Conservation (phyloP, 2,888 invertebrate species). For the Nomada fabriciana region DNA sequence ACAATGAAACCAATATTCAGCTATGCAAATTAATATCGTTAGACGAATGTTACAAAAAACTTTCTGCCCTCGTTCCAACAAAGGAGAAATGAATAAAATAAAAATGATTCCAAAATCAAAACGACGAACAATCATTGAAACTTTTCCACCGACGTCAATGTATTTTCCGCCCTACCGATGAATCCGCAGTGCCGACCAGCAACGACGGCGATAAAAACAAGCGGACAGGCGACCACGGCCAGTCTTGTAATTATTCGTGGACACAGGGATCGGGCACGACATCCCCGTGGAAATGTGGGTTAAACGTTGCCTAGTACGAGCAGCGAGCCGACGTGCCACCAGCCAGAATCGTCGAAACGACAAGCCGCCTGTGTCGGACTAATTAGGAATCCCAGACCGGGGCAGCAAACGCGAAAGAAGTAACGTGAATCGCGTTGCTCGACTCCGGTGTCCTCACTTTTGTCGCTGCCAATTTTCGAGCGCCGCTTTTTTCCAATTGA, state of each 20-base stretch:
- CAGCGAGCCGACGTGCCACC: slow-evolving; percentile 14
- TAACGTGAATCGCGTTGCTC: slow-evolving; percentile 6
- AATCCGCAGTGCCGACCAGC: slow-evolving; percentile 16
- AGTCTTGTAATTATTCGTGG: slow-evolving; percentile 69
- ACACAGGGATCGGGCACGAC: slow-evolving; percentile 55
- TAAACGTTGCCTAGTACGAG: slow-evolving; percentile 64
- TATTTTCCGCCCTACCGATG: slow-evolving; percentile 50
- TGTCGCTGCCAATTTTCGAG: slow-evolving; percentile 56
- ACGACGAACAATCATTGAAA: too few species aligned
- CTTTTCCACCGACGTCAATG: background rate
- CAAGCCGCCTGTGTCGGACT: slow-evolving; percentile 51
- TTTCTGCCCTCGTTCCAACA: too few species aligned
- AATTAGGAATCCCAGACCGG: slow-evolving; percentile 56
- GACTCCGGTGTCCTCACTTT: slow-evolving; percentile 26
- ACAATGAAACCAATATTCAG: too few species aligned
- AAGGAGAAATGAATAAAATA: too few species aligned
- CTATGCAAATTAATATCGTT: too few species aligned
- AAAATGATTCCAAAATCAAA: too few species aligned
- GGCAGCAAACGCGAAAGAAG: slow-evolving; percentile 6
- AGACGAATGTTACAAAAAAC: too few species aligned
- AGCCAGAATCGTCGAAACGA: slow-evolving; percentile 58
- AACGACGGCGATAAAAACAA: slow-evolving; percentile 50
- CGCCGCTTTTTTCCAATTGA: slow-evolving; percentile 47
- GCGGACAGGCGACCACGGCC: background rate
- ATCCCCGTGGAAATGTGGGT: slow-evolving; percentile 64